Conservation (phyloP, 2,888 invertebrate species). For the Sminthurides aquaticus region DNA sequence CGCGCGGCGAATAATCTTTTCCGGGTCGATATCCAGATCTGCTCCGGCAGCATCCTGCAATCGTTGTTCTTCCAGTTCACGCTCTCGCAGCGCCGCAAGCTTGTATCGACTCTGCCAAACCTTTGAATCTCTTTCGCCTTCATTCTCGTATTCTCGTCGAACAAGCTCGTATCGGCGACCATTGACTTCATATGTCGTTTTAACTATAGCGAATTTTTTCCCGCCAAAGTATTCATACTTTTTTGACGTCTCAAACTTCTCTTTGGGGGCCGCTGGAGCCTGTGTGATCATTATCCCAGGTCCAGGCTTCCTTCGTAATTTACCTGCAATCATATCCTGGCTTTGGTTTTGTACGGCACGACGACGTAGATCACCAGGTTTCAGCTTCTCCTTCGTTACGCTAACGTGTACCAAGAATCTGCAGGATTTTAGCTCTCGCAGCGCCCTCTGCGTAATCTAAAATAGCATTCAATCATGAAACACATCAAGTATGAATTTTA, state of each 20-base stretch:
- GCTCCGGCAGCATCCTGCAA: not conserved
- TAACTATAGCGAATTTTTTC: not conserved
- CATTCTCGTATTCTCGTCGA: constrained; percentile 12
- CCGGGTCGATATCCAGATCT: constrained; percentile 2
- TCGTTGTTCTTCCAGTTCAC: not conserved
- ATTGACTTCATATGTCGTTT: constrained; percentile 9
- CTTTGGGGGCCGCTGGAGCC: not conserved
- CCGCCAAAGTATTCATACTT: not conserved
- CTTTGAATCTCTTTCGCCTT: constrained; percentile 3
- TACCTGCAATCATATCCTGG: not conserved
- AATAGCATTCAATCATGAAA: not conserved
- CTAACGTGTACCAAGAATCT: constrained; percentile 16
- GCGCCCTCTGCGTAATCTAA: constrained; percentile 2
- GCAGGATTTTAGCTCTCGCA: constrained; percentile 6
- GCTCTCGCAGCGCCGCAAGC: constrained; percentile 2
- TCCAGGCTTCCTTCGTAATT: not conserved
- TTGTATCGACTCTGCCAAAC: constrained; percentile 9
- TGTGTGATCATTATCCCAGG: not conserved
- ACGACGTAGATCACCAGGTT: not conserved
- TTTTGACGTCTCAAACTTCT: not conserved
- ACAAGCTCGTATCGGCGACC: constrained; percentile 11
- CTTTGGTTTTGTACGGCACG: not conserved
- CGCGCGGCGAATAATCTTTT: constrained; percentile 2
- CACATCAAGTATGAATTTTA: not conserved
- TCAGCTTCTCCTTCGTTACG: constrained; percentile 10